Base-by-base conservation (phyloP, 2,888 invertebrate genomes). In the Dione juno region DNA sequence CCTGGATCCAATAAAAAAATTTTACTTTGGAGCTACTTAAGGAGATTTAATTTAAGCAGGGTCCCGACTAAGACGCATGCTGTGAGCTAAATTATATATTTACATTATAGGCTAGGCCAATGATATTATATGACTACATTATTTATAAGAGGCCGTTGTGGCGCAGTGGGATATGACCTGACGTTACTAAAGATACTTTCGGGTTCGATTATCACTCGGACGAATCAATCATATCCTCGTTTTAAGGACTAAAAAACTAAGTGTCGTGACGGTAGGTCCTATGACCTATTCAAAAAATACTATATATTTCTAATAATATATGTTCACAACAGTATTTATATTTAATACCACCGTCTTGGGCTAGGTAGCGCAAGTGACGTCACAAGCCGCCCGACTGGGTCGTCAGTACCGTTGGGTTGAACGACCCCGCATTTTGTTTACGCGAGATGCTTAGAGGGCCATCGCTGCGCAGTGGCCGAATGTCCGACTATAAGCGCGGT, bases 371-470 rank as follows among this genome's bases (percentile, higher is more conserved):
- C 59, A 78, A 86, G 35, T 92, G 91, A 92, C 92, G 91, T 92
- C 92, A 92, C 82, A 78, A 66, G 67, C 77, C 76, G 81, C 82
- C 76, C 81, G 75, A 85, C 85, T 85, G 83, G 88, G 85, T 86
- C 81, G 80, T 84, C 85, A 79, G 87, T 92, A 90, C 92, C 92
- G 92, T 92, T 92, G 90, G 88, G 92, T 85, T 90, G 88, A 86
- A 83, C 80, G 88, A 85, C 70, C 68, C 73, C 74, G 78, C 79
- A 84, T 85, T 89, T 88, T 89, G 90, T 91, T 92, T 91, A 90
- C 88, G 87, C 88, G 88, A 84, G 16, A 19, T 5, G 16, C 11
- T n/a, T 19, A 50, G 50, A 11, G 19, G 11, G 19, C 50, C 19
- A 19, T 6, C 19, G 19, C 6, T 16, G 50, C 19, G 50, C 19